Evolutionary conservation across 2,113 vertebrate species (phyloP), one percentile per base, ranked within the genome.

Genomic region (Gopherus evgoodei): DNA sequence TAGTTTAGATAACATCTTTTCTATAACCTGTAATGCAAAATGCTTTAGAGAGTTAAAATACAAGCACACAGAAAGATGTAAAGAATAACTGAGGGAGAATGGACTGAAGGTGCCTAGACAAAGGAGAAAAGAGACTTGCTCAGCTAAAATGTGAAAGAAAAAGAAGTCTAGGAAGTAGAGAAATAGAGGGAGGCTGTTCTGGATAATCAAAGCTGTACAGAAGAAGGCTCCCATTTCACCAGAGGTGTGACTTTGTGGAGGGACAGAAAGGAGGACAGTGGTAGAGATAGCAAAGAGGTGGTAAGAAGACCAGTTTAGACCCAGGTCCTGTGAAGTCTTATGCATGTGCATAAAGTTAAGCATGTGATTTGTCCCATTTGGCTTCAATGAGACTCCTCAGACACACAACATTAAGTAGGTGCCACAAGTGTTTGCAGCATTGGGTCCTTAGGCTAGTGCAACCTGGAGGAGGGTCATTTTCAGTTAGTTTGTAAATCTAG

Each of bases 401-500:
- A 88, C 21, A 8, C 79, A 87, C 35, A 87, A 50, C 35, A 2
- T 35, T 50, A 50, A 35, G 12, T 93, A 53, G 47, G 21, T 7
- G 1, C 25, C 25, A n/a, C 80, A 54, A 94, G 94, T 79, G 94
- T 96, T 85, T 95, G 96, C 94, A 95, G 93, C 95, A 96, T 57
- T 27, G 78, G 86, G 90, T 31, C 53, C 79, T 96, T 96, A 95
- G 62, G 95, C 47, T 93, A 95, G 95, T 95, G 93, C 93, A 95
- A 92, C 79, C 79, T 54, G 38, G 87, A 90, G 91, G 87, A 96
- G 93, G 89, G 93, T 95, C 86, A 78, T 24, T 89, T 57, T 95
- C 96, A 97, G 96, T 95, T 97, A 93, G 65, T 84, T 95, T 96
- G 92, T 95, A 96, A 97, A 97, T 96, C 96, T 95, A 79, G 83